Evolutionary conservation across 2,888 invertebrate genomes (phyloP), one percentile per base, ranked within the genome.

Genomic region (Cerastis rubricosa): DNA sequence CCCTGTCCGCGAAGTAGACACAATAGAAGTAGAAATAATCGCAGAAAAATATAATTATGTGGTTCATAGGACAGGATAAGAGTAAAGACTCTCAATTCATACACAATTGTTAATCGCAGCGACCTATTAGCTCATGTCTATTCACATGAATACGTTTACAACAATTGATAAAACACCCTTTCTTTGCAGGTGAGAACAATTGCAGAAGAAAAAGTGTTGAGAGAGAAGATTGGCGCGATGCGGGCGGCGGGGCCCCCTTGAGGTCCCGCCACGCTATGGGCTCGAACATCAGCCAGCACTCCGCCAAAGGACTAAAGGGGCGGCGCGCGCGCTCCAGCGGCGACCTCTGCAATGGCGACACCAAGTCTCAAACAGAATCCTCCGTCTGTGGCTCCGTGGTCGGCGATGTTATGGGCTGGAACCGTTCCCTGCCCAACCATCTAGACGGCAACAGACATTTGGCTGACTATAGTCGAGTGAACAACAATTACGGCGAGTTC

Each of bases 231-330:
- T 90, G 94, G 88, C 94, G 92, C 89, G 87, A 95, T 94, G 95
- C 88, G 90, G 93, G 89, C 90, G 95, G 95, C 95, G 96, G 96
- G 95, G 92, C 96, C 95, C 93, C 89, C 91, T 83, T 96, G 92
- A 95, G 95, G 95, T 95, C 94, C 95, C 95, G 95, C 95, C 95
- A 91, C 91, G 97, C 94, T 90, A 98, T 98, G 98, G 98, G 98
- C 93, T 98, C 98, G 81, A 98, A 98, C 97, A 97, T 98, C 92
- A 98, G 98, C 97, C 97, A 98, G 85, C 98, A 98, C 94, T 98
- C 97, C 91, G 97, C 97, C 89, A 98, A 98, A 91, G 97, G 98
- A 87, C 97, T 98, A 69, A 97, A 97, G 77, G 98, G 98, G 81
- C 97, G 98, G 81, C 96, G 98, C 85, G 98, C 98, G 57, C 97